These are phyloP conservation scores for Sterrhoptilus dennistouni DNA, from an alignment of 2,113 vertebrate genomes.

Conservation along the genomic window DNA sequence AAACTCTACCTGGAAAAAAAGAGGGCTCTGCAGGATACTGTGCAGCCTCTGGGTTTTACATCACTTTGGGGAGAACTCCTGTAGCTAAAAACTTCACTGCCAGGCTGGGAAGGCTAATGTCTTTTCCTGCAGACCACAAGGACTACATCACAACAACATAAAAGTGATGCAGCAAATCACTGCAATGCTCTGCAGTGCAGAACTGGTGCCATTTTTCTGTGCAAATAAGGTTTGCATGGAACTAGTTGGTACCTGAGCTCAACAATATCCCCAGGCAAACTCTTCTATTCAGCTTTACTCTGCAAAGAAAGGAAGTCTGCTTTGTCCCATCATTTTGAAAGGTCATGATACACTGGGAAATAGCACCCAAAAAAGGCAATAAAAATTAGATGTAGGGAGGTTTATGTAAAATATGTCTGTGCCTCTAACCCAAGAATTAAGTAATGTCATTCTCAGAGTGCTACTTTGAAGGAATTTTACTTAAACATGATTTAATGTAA, in stretches of 20 bases:
- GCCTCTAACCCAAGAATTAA: not conserved
- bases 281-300: not conserved
- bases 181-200: slow-evolving; percentile 43
- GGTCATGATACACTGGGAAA: not conserved
- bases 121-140: not conserved
- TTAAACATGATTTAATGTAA: not conserved
- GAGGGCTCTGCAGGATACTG: not conserved
- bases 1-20: not conserved
- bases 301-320: not conserved
- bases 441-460: not conserved
- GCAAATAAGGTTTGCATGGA: not conserved
- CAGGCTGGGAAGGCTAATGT: not conserved
- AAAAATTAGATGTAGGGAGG: not conserved
- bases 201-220: not conserved
- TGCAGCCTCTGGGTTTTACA: not conserved
- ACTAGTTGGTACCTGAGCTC: not conserved
- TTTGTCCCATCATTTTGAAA: not conserved
- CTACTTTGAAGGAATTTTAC: not conserved
- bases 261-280: not conserved
- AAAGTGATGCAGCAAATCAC: not conserved
- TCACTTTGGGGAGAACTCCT: accelerated
- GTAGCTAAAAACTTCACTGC: not conserved
- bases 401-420: not conserved
- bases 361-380: not conserved
- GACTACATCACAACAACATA: not conserved